Evolutionary conservation across 1,140 invertebrate species (phyloP).

Genomic region (Megathymus violae): DNA sequence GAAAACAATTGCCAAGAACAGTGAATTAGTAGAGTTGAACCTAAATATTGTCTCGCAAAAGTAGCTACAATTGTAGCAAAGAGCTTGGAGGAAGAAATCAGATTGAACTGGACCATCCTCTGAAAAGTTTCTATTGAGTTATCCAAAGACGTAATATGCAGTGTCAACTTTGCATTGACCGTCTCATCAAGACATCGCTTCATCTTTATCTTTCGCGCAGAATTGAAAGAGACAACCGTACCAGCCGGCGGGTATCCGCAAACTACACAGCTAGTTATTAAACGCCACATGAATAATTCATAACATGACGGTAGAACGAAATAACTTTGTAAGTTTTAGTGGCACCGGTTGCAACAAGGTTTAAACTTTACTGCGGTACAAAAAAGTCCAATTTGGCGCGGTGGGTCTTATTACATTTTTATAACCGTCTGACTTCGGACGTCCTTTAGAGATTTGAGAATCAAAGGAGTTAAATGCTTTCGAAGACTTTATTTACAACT

Average conservation of each 20-base stretch:
- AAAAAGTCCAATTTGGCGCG: slow-evolving; percentile 56
- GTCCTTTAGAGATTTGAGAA: slow-evolving; percentile 58
- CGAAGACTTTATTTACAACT: slow-evolving; percentile 57
- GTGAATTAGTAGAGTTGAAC: background rate
- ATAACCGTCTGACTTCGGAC: slow-evolving; percentile 52
- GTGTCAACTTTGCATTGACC: slow-evolving; percentile 51
- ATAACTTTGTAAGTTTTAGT: slow-evolving; percentile 69
- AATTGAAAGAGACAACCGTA: slow-evolving; percentile 45
- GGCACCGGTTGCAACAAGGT: slow-evolving; percentile 51
- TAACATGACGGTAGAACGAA: slow-evolving; percentile 75
- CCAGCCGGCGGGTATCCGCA: slow-evolving; percentile 50
- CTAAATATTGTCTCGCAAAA: background rate
- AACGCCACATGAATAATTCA: slow-evolving; percentile 80
- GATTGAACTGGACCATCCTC: slow-evolving; percentile 19
- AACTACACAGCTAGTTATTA: slow-evolving; percentile 77
- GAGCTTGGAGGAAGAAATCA: slow-evolving; percentile 15
- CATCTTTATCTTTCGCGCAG: slow-evolving; percentile 37
- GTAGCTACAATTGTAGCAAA: background rate
- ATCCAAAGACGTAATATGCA: slow-evolving; percentile 50
- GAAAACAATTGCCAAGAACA: background rate
- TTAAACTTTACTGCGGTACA: slow-evolving; percentile 59
- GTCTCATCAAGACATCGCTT: slow-evolving; percentile 45
- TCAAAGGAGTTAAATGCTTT: slow-evolving; percentile 64
- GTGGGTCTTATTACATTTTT: slow-evolving; percentile 46
- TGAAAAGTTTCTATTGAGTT: slow-evolving; percentile 33